Evolutionary conservation across 2,797 vertebrate species (phyloP), one percentile per base, ranked within the genome.

Genomic region (Melanotaenia boesemani): DNA sequence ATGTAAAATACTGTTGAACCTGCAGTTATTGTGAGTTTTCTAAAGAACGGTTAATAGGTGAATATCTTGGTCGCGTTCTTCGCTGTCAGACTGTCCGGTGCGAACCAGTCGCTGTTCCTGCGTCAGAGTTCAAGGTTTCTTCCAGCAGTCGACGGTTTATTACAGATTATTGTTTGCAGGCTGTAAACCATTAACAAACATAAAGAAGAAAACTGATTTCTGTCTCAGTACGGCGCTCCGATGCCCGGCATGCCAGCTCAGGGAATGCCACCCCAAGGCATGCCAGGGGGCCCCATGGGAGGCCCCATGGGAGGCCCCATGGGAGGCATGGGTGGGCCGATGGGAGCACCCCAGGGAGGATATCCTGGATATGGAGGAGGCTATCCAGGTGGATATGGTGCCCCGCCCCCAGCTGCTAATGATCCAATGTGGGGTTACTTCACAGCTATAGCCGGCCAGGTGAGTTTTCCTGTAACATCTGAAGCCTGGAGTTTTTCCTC

Each of bases 371-470:
- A 95, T 24, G 93, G 93, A 48, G 92, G 92, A 30, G 88, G 82
- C 1, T 96, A 87, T 65, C 78, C 91, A 4, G 92, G 89, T 5
- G 63, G 79, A 12, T 96, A 87, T 4, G 90, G 93, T 0, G 87
- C 92, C 18, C 80, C 91, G 0, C 30, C 74, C 0, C 78, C 85
- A 0, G 67, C 93, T 28, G 89, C 88, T 36, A 94, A 89, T 24
- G 96, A 96, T 69, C 94, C 95, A 1, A 94, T 96, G 95, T 97
- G 94, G 95, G 85, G 91, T 6, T 97, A 95, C 85, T 97, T 97
- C 73, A 95, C 94, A 20, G 93, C 95, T 59, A 88, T 97, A 58
- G 96, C 96, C 37, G 97, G 97, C 44, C 96, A 95, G 95, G 96
- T 97, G 63, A 76, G 89, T 50, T 56, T n/a, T n/a, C n/a, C n/a